Evolutionary conservation across 1,140 invertebrate species (phyloP).

Genomic region (Drosophila navojoa): DNA sequence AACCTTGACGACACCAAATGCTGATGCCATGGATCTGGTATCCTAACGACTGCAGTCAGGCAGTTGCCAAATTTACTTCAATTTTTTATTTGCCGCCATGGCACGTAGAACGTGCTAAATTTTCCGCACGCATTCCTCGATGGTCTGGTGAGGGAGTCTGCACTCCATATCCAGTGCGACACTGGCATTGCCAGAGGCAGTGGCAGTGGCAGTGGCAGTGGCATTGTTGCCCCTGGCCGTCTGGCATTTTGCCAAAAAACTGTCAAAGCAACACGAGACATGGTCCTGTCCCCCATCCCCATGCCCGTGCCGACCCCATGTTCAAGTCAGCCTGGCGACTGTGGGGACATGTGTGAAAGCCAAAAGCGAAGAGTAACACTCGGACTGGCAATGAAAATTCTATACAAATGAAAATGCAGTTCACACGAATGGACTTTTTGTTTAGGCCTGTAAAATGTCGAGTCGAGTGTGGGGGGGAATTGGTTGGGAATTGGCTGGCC

Average conservation of each 20-base stretch:
- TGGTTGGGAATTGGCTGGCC: conserved; percentile 16
- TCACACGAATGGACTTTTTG: conserved; percentile 72
- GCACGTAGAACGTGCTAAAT: conserved; percentile 77
- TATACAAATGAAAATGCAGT: conserved; percentile 81
- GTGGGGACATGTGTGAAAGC: conserved; percentile 60
- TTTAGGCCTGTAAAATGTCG: conserved; percentile 26
- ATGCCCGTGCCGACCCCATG: conserved; percentile 7
- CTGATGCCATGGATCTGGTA: conserved; percentile 53
- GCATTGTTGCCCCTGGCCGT: conserved; percentile 29
- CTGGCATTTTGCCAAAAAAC: conserved; percentile 77
- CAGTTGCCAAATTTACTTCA: conserved; percentile 81
- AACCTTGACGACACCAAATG: conserved; percentile 46
- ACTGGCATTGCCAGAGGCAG: conserved; percentile 17
- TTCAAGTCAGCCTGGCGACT: conserved; percentile 34
- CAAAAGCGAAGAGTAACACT: conserved; percentile 40
- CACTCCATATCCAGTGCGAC: conserved; percentile 45
- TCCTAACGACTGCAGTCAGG: conserved; percentile 66
- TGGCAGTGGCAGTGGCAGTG: conserved; percentile 3
- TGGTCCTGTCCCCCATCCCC: conserved; percentile 16
- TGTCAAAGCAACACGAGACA: conserved; percentile 78
- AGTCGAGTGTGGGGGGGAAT: conserved; percentile 9
- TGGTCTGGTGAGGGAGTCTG: conserved; percentile 30
- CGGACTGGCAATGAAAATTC: conserved; percentile 71
- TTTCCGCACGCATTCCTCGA: conserved; percentile 73
- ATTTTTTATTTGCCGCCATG: conserved; percentile 72